Base-by-base conservation (phyloP, 1,140 invertebrate species). In the Himalopsyche phryganea region DNA sequence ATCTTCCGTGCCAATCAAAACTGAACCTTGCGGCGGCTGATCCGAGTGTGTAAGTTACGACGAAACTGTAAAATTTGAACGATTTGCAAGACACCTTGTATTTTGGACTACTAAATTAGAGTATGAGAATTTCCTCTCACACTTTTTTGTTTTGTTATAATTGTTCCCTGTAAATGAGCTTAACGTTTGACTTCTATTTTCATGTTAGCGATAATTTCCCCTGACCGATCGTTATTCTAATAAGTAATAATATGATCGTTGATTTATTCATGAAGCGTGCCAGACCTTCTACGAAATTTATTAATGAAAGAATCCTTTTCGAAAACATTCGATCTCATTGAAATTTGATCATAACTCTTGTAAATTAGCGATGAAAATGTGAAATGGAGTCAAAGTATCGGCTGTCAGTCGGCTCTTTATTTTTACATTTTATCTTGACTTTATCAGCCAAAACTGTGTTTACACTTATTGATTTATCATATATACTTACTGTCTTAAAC, bases 1-100 rank as follows among this genome's bases (percentile, higher is more conserved):
- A 85, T 77, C 75, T 81, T 70, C 73, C 74, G 49, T 68, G 71
- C 63, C 66, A 68, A 60, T 67, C 68, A 52, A 67, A 67, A 66
- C 42, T 59, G 57, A 67, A 65, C 46, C 67, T 65, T 59, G 61
- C 65, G 17, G 58, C 61, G 28, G 58, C 63, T 17, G 67, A 67
- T 46, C 65, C 61, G 55, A 70, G 68, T 65, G 65, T 70, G 74
- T 76, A 76, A 76, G 74, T 63, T 73, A 47, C 49, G 44, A 38
- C 10, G 41, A 35, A 33, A 38, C 59, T 54, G 46, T 36, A 51
- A 50, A 58, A 46, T 38, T 45, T 45, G 33, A 49, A 17, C 51
- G 18, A 48, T 23, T 54, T 61, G 49, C 50, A 56, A 53, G 50
- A 42, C 45, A 53, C 45, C 61, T 51, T 58, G 57, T 63, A 54